Evolutionary conservation across 2,888 invertebrate species (phyloP).

Genomic region (Drosophila kokeensis): DNA sequence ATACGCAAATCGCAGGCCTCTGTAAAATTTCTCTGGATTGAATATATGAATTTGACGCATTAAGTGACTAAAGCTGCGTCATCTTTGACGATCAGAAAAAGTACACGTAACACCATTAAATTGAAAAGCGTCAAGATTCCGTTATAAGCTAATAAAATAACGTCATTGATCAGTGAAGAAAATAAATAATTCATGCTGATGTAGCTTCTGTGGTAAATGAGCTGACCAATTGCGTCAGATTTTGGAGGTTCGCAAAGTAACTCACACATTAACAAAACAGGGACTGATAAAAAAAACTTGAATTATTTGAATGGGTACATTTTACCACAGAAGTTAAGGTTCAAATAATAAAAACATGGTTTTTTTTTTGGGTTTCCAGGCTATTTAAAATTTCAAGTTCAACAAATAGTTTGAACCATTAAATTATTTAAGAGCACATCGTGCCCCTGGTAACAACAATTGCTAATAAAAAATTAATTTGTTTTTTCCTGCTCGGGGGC

Average conservation of each 20-base stretch:
- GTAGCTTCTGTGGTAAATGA: not conserved
- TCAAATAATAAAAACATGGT: not conserved
- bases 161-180: not conserved
- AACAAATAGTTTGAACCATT: slow-evolving; percentile 37
- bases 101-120: not conserved
- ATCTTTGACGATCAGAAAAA: slow-evolving; percentile 7
- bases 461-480: slow-evolving; percentile 31
- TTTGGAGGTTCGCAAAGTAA: not conserved
- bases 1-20: slow-evolving; percentile 6
- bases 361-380: not conserved
- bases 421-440: slow-evolving; percentile 1
- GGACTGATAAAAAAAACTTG: not conserved
- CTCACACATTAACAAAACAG: not conserved
- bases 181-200: not conserved
- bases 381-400: slow-evolving; percentile 11
- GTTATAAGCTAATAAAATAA: slow-evolving; percentile 10
- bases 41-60: not conserved
- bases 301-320: not conserved
- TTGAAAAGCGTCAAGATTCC: not conserved
- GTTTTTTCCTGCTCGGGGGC: slow-evolving; percentile 39
- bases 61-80: slow-evolving; percentile 10
- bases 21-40: slow-evolving; percentile 1
- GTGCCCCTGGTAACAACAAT: slow-evolving; percentile 40
- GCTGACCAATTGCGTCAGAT: slow-evolving; percentile 22
- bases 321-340: not conserved